Conservation (phyloP, 2,888 invertebrate genomes). For the Pristionchus japonicus region DNA sequence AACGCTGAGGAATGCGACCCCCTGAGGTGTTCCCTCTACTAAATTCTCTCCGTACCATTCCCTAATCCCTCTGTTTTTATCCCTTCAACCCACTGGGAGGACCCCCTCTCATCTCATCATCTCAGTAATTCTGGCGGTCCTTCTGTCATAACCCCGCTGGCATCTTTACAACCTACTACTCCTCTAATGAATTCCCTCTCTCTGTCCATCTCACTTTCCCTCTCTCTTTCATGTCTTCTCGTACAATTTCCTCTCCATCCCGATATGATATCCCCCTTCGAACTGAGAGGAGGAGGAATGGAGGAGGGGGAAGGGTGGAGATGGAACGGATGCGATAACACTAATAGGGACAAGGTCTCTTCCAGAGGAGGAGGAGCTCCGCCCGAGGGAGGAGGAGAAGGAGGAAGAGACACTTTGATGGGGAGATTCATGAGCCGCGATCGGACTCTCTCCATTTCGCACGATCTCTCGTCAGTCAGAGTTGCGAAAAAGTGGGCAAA, state of each 20-base stretch:
- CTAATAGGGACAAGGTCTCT: conserved; percentile 35
- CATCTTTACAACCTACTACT: conserved; percentile 30
- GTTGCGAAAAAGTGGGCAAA: neutral
- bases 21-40: neutral
- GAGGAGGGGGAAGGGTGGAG: neutral
- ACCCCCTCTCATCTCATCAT: neutral
- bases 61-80: neutral
- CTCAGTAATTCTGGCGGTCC: neutral
- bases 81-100: neutral
- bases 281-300: neutral
- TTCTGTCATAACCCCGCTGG: neutral
- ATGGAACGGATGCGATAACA: conserved; percentile 39
- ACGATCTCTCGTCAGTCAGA: neutral
- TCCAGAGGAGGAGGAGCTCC: neutral
- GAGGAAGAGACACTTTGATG: neutral
- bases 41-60: neutral
- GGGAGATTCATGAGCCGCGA: neutral
- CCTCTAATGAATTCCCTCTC: conserved; percentile 35
- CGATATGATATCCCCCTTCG: neutral
- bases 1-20: conserved; percentile 17
- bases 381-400: neutral
- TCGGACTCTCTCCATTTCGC: neutral
- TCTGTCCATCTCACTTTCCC: neutral
- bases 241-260: conserved; percentile 6
- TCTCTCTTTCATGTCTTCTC: conserved; percentile 38